Base-by-base conservation (phyloP, 2,888 invertebrate species). In the Rhamphomyia laevipes region DNA sequence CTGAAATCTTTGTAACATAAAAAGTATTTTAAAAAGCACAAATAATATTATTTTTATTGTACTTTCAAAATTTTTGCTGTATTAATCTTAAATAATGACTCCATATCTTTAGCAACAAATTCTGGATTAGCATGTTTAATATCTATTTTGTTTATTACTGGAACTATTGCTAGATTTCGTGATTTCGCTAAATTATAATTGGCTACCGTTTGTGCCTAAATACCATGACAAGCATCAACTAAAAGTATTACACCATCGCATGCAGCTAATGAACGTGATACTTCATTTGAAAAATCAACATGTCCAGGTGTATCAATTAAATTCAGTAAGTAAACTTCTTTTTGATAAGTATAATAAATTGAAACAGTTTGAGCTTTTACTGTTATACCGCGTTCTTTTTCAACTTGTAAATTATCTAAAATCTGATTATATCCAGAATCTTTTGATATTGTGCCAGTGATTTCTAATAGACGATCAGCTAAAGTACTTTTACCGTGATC, bases 401-500 rank as follows among this genome's bases (percentile, higher is more conserved):
- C 97, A 10, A 97, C 81, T 72, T 86, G 84, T 18, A 87, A 67
- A 62, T 79, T 84, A 63, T 89, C 89, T 12, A 89, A 66, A 15
- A 89, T 78, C 71, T 88, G 88, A 47, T 77, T 75, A 57, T 77
- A 74, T 27, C 81, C 82, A 4, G 74, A 73, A 27, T 82, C 80
- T 1, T 73, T 73, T 61, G 80, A 78, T 49, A 86, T 81, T 0
- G 82, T 83, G 56, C 94, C 95, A 16, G 95, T 93, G 48, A 86
- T 71, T 77, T 97, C 96, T 13, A 99, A 70, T n/a, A 99, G 68
- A 49, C 97, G 76, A 67, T 99, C 97, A 1, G 97, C 95, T 50
- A 99, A 72, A 0, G 97, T 99, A 68, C 93, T 93, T 73, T 99
- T 99, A 0, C 97, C 97, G 74, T 97, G 97, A 68, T 99, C 97